These are phyloP conservation scores for Pseudolaguvia tuberculata DNA, from an alignment of 2,113 vertebrate species.

Conservation along the genomic window DNA sequence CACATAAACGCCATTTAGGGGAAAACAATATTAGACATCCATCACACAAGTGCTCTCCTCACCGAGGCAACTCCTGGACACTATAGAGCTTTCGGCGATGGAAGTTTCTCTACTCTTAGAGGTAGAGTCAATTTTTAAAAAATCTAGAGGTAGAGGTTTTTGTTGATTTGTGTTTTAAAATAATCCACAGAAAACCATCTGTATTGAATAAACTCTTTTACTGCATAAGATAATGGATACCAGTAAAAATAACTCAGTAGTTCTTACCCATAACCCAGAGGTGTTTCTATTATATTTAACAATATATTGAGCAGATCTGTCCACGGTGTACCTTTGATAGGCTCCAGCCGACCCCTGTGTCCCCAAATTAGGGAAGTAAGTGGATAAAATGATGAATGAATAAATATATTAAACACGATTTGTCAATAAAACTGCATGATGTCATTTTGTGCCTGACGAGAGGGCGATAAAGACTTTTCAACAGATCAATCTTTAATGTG, in stretches of 20 bases:
- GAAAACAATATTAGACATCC: conserved; percentile 37
- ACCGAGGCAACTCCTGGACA: conserved; percentile 32
- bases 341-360: no score
- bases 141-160: background rate
- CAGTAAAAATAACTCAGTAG: background rate
- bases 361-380: no score
- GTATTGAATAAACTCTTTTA: background rate
- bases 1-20: conserved; percentile 21
- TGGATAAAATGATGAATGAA: no score
- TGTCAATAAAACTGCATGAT: background rate
- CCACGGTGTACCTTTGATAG: no score
- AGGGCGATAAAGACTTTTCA: conserved; percentile 48
- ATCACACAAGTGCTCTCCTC: conserved; percentile 52
- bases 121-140: conserved; percentile 44
- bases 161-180: background rate
- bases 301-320: no score
- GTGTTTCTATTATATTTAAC: no score
- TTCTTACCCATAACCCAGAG: background rate
- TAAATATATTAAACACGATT: conserved; percentile 7
- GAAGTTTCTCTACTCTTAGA: conserved; percentile 36
- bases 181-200: background rate
- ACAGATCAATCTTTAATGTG: conserved; percentile 71
- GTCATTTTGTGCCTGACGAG: background rate
- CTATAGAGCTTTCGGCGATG: conserved; percentile 5
- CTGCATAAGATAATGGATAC: background rate